Conservation (phyloP, 2,113 vertebrate species). For the Coracopsis vasa region DNA sequence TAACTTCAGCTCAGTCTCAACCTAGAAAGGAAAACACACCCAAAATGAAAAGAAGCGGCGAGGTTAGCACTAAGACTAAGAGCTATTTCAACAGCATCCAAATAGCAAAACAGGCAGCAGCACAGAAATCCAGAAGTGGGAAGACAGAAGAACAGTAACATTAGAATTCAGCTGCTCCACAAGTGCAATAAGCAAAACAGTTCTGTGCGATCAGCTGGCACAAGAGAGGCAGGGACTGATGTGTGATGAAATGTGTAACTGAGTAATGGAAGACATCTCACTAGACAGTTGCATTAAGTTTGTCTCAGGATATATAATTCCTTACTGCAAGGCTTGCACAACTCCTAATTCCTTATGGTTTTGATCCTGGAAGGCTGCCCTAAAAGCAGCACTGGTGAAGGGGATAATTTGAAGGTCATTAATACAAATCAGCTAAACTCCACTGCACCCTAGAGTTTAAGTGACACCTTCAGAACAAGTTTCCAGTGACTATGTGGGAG, state of each 20-base stretch:
- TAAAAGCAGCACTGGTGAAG: neutral
- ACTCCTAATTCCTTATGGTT: neutral
- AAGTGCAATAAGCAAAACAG: neutral
- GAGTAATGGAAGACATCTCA: neutral
- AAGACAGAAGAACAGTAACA: neutral
- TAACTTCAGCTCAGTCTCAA: constrained; percentile 94
- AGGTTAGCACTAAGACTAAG: neutral
- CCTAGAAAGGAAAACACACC: constrained; percentile 67
- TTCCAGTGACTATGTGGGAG: neutral
- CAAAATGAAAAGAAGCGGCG: fast-evolving
- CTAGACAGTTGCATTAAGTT: neutral
- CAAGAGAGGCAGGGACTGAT: neutral
- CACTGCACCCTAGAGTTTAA: neutral
- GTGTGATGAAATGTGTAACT: neutral
- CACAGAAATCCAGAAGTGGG: neutral
- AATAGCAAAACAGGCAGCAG: neutral
- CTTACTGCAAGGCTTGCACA: neutral
- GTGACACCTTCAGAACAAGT: neutral
- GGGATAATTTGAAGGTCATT: neutral
- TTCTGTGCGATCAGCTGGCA: neutral
- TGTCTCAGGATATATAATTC: neutral
- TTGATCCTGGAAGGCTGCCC: neutral
- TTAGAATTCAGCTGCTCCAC: neutral
- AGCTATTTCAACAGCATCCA: neutral
- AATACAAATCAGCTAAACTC: neutral